Base-by-base conservation (phyloP, 2,113 vertebrate species). In the Zosterops hypoxanthus region DNA sequence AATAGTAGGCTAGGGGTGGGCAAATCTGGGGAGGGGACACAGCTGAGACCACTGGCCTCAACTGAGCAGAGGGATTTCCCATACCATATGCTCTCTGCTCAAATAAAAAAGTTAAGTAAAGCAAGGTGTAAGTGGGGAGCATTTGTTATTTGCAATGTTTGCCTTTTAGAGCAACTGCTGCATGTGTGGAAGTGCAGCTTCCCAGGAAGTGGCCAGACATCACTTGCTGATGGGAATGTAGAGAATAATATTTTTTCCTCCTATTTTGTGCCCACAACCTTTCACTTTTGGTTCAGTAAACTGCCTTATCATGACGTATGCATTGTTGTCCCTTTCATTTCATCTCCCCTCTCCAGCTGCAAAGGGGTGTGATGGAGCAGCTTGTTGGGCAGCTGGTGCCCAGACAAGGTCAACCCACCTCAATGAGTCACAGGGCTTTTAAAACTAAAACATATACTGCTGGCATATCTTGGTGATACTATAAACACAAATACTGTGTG, bases 91-190 rank as follows among this genome's bases (percentile, higher is more conserved):
- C 10, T 70, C 18, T 63, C 55, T 56, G 31, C 34, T 55, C 31
- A 36, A 70, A 63, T 28, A 9, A 56, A 69, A 55, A 56, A 2
- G 4, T 83, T 36, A 23, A 36, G 22, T 23, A 42, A 42, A 82
- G 29, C 12, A 14, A 49, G 12, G 4, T 61, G 12, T 20, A 34
- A 47, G 11, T 8, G 11, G 25, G 6, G 15, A 42, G 14, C 21
- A 41, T 61, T 69, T 0, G 0, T 76, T 31, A 16, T 55, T 61
- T 61, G 8, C 25, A 76, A 7, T 0, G 0, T 53, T 47, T 76
- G 18, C 34, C 18, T 34, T 36, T 41, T 18, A 1, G 2, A 47
- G 25, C n/a, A 52, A 33, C 18, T 29, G 20, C 47, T 14, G 11
- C 5, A 41, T 5, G 3, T 11, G 4, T 8, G 8, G 21, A 61